Conservation (phyloP, 2,113 vertebrate species). For the Stigmatopora nigra region DNA sequence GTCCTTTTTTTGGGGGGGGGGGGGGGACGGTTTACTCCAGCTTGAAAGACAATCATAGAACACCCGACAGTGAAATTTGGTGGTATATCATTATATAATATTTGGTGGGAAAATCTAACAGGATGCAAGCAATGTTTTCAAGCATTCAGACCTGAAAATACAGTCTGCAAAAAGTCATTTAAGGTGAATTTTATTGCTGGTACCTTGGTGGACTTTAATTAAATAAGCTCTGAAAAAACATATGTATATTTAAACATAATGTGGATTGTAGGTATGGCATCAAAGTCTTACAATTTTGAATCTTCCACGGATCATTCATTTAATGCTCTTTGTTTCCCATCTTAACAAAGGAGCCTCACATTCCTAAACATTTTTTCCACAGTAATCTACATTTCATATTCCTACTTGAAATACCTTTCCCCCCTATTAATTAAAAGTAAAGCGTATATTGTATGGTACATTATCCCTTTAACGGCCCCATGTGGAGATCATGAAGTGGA, state of each 20-base stretch:
- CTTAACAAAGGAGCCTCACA: constrained; percentile 63
- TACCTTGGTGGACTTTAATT: neutral
- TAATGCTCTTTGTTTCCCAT: constrained; percentile 42
- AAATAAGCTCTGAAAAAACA: neutral
- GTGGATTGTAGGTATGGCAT: neutral
- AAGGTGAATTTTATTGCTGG: neutral
- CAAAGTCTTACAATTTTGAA: neutral
- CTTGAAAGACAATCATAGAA: constrained; percentile 42
- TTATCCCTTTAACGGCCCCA: constrained; percentile 99
- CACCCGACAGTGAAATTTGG: constrained; percentile 21
- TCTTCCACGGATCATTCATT: constrained; percentile 6
- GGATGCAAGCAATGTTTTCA: neutral
- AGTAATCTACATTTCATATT: constrained; percentile 98
- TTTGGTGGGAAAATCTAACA: neutral
- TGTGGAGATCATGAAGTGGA: constrained; percentile 99
- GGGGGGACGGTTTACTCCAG: constrained; percentile 41
- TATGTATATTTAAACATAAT: neutral
- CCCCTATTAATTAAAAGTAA: constrained; percentile 99
- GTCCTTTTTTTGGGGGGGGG: constrained; percentile 35
- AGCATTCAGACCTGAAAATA: neutral
- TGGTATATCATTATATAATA: too few species aligned
- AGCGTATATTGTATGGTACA: constrained; percentile 98
- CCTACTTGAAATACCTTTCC: constrained; percentile 84
- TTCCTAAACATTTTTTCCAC: constrained; percentile 67
- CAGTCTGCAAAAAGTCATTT: neutral